phyloP scores from a whole-genome alignment of 1,140 invertebrate species.

The Bilobella aurantiaca region DNA sequence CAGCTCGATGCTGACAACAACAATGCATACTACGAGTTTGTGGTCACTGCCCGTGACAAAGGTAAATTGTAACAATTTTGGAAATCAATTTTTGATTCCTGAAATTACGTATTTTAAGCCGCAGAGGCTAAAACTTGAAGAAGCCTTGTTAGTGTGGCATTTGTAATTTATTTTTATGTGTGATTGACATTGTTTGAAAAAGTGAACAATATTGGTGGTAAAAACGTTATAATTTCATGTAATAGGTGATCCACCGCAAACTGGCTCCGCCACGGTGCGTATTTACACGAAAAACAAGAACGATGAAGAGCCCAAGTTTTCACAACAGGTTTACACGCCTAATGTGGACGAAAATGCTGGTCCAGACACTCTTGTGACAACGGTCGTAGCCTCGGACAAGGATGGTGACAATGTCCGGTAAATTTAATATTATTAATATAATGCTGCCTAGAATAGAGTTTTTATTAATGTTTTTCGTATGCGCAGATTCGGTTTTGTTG shows the following conservation, averaged over 20 bases:
- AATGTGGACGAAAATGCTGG: constrained; percentile 93
- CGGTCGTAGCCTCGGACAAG: constrained; percentile 88
- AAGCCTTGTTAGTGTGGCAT: too few species aligned
- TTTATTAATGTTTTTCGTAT: constrained; percentile 2
- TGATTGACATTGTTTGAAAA: too few species aligned
- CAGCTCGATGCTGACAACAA: constrained; percentile 89
- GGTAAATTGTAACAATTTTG: too few species aligned
- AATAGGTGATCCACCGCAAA: constrained; percentile 79
- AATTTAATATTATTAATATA: neutral
- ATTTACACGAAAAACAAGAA: constrained; percentile 94
- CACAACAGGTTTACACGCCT: constrained; percentile 88
- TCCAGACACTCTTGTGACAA: constrained; percentile 83
- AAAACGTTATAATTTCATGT: too few species aligned
- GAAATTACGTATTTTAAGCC: too few species aligned
- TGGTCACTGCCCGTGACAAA: constrained; percentile 82
- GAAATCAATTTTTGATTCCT: too few species aligned
- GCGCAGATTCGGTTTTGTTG: constrained; percentile 73
- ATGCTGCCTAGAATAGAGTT: neutral
- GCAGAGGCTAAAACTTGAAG: too few species aligned
- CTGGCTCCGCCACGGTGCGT: constrained; percentile 78
- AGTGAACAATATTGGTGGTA: too few species aligned
- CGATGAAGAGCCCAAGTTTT: constrained; percentile 91
- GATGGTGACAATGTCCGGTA: constrained; percentile 81
- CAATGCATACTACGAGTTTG: constrained; percentile 87
- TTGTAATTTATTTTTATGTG: too few species aligned